Evolutionary conservation across 30 jellyfish, hydroid and myxozoan genomes (phyloP).

Genomic region (Morbakka virulenta): DNA sequence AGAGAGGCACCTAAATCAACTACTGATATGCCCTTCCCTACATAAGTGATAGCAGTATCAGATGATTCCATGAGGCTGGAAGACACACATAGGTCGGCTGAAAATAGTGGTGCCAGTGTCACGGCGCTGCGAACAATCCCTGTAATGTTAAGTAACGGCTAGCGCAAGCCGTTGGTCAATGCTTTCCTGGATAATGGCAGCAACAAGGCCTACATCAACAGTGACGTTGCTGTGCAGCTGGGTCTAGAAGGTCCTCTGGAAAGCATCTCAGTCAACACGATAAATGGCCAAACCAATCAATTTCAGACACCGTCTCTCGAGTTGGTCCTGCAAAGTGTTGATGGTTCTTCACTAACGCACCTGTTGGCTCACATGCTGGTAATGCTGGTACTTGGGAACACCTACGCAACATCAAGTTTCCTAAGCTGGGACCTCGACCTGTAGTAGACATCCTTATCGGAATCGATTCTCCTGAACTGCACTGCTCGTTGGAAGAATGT

Average conservation of each 20-base stretch:
- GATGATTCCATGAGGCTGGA: too few species aligned
- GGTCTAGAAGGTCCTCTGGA: conserved; percentile 7
- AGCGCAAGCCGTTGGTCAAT: conserved; percentile 13
- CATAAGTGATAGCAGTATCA: too few species aligned
- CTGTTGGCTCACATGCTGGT: conserved; percentile 16
- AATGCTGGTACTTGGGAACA: too few species aligned
- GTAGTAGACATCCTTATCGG: conserved; percentile 31
- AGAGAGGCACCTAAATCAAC: too few species aligned
- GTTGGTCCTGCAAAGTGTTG: conserved; percentile 30
- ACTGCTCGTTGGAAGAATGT: conserved; percentile 7
- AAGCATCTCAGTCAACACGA: not conserved
- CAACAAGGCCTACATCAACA: conserved; percentile 46
- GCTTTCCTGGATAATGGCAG: conserved; percentile 64
- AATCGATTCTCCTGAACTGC: conserved; percentile 28
- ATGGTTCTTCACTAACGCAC: not conserved
- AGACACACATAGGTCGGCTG: too few species aligned
- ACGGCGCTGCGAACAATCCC: conserved; percentile 43
- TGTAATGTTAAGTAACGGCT: conserved; percentile 29
- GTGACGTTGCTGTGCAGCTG: conserved; percentile 60
- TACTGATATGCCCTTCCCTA: too few species aligned
- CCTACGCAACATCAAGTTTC: not conserved
- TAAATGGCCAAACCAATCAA: conserved; percentile 1
- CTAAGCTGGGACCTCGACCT: not conserved
- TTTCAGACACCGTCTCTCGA: conserved; percentile 21
- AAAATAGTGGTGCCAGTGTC: too few species aligned